These are phyloP conservation scores for Drosophila ogumai DNA, from an alignment of 1,140 invertebrate genomes.

Conservation along the genomic window DNA sequence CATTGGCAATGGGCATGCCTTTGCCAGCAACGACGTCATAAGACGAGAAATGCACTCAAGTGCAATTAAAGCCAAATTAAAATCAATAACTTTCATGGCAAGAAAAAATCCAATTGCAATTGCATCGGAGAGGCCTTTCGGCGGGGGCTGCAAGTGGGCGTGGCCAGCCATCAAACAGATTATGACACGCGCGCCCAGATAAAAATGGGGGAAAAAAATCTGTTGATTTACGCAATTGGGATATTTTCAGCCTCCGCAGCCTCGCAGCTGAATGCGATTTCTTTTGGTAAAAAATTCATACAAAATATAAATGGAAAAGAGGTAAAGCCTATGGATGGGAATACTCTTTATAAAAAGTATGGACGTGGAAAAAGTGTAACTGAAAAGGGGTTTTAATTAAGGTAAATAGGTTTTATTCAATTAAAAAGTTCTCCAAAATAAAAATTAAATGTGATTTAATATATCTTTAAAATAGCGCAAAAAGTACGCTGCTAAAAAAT, in stretches of 20 bases:
- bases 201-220: constrained; percentile 27
- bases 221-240: constrained; percentile 73
- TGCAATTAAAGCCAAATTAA: constrained; percentile 81
- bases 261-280: constrained; percentile 15
- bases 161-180: constrained; percentile 69
- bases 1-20: constrained; percentile 38
- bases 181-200: constrained; percentile 59
- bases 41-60: constrained; percentile 70
- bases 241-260: constrained; percentile 39
- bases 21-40: constrained; percentile 1
- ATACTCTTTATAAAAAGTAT: constrained; percentile 13
- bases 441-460: neutral
- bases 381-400: constrained; percentile 4
- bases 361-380: neutral
- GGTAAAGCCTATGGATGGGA: constrained; percentile 4
- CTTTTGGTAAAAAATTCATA: constrained; percentile 30
- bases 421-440: neutral
- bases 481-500: neutral
- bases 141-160: constrained; percentile 2
- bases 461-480: neutral
- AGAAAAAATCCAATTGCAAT: constrained; percentile 31
- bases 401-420: constrained; percentile 10
- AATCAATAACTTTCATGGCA: constrained; percentile 75
- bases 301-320: constrained; percentile 12
- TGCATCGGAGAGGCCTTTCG: neutral